Evolutionary conservation across 2,888 invertebrate species (phyloP), one percentile per base, ranked within the genome.

Genomic region (Salticus scenicus): DNA sequence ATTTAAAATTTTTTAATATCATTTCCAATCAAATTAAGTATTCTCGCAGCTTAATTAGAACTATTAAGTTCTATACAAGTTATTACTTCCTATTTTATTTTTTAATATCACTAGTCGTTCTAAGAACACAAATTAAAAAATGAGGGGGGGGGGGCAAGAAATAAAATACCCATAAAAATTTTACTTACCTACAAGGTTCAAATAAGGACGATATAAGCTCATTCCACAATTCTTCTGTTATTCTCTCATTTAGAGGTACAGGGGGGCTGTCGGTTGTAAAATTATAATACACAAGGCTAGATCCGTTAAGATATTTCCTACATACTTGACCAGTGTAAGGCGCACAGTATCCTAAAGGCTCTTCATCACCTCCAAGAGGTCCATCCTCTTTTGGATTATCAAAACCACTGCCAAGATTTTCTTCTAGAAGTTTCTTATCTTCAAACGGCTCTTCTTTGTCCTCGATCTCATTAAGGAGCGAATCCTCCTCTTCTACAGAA

Each of bases 261-360:
- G 94, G 94, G 86, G 94, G 94, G 90, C 93, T 93, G 85, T 93
- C 93, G 77, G 90, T 90, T 73, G 94, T 94, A 88, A 94, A 93
- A 90, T 95, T 95, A 91, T 95, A 96, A 95, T 95, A 96, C 72
- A 96, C 95, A 76, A 92, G 91, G 76, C 92, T 92, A 24, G 94
- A 93, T 20, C 94, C 94, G 76, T 93, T 93, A 71, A 94, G 92
- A 74, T 90, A 90, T 47, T 88, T 88, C 88, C 91, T 92, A 91
- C 96, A 96, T 89, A 96, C 94, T 90, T 95, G 94, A 76, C 97
- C 97, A 92, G 94, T 95, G 91, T 97, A 97, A 37, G 95, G 95
- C 75, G 95, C 95, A 93, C 97, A 97, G 91, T 95, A 96, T 87
- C 96, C 95, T 28, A 85, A 31, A 24, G 69, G 57, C 27, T 73